A percentile compares a stretch with the other conserved stretches of the same genome.
Conservation (phyloP, 2,797 vertebrate genomes). For the Oreochromis mossambicus region DNA sequence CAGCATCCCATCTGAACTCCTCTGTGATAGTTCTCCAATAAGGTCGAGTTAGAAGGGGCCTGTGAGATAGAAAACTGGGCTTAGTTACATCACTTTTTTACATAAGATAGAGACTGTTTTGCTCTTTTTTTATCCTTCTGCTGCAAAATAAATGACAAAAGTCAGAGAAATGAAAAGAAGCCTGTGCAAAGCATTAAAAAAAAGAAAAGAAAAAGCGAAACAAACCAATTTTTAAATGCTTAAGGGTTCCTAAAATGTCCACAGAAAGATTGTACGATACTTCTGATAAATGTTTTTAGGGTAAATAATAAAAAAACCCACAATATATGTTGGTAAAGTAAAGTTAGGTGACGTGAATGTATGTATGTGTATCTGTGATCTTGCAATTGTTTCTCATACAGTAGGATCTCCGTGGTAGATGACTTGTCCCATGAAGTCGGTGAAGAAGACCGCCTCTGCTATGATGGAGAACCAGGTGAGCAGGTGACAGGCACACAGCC, state of each 20-base stretch:
- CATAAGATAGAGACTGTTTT: background rate
- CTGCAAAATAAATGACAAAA: background rate
- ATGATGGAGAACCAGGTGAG: constrained; percentile 98
- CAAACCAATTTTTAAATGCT: background rate
- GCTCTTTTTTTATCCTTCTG: background rate
- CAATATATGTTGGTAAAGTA: background rate
- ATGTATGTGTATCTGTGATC: background rate
- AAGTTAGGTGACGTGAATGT: background rate
- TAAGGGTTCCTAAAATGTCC: background rate
- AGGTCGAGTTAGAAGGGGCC: constrained; percentile 86
- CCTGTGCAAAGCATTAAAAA: background rate
- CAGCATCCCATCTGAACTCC: constrained; percentile 98
- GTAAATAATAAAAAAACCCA: accelerated
- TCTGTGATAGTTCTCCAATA: constrained; percentile 82
- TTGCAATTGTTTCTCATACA: constrained; percentile 59
- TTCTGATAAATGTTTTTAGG: background rate
- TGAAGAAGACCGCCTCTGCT: constrained; percentile 94
- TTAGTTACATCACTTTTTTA: background rate
- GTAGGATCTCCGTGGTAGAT: constrained; percentile 91
- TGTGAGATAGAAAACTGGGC: constrained; percentile 33
- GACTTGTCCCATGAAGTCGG: constrained; percentile 98
- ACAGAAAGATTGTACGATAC: background rate
- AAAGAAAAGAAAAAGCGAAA: background rate
- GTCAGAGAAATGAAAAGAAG: background rate
- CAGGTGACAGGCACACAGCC: constrained; percentile 91